These are phyloP conservation scores for Nemotelus pantherinus DNA, from an alignment of 2,888 invertebrate genomes.

Conservation along the genomic window DNA sequence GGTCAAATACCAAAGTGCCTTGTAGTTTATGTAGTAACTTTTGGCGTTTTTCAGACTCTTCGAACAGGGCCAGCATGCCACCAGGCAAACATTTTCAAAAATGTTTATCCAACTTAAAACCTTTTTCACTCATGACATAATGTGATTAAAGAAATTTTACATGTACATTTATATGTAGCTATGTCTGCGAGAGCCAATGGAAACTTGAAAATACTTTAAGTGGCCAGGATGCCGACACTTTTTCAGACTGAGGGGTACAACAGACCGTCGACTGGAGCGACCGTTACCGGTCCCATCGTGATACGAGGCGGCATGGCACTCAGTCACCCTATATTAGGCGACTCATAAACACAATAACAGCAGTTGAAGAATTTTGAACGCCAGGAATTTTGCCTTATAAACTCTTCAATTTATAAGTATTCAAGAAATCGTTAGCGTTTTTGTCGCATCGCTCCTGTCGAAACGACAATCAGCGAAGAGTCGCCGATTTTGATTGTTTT, in stretches of 20 bases:
- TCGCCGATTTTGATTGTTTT: slow-evolving; percentile 37
- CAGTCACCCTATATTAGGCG: slow-evolving; percentile 47
- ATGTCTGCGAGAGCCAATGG: background rate
- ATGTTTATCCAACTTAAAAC: too few relatives aligned
- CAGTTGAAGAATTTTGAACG: slow-evolving; percentile 62
- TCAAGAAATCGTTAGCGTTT: slow-evolving; percentile 63
- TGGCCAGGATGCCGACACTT: slow-evolving; percentile 32
- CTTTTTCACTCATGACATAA: too few relatives aligned
- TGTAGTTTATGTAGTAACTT: too few relatives aligned
- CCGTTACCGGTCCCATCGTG: slow-evolving; percentile 43
- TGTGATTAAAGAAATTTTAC: too few relatives aligned
- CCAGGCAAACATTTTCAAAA: too few relatives aligned
- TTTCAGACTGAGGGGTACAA: slow-evolving; percentile 5
- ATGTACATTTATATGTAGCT: background rate
- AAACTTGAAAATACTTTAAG: slow-evolving; percentile 31
- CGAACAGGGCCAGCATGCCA: too few relatives aligned
- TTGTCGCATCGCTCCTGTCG: slow-evolving; percentile 28
- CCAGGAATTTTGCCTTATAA: slow-evolving; percentile 64
- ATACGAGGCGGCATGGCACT: slow-evolving; percentile 45
- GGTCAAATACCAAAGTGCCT: too few relatives aligned
- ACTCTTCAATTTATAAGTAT: slow-evolving; percentile 65
- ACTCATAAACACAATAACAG: slow-evolving; percentile 36
- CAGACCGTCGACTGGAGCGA: background rate
- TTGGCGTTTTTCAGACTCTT: too few relatives aligned
- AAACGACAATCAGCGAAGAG: slow-evolving; percentile 25